These are phyloP conservation scores for Dicerorhinus sumatrensis DNA, from an alignment of 2,113 vertebrate species.

Conservation along the genomic window DNA sequence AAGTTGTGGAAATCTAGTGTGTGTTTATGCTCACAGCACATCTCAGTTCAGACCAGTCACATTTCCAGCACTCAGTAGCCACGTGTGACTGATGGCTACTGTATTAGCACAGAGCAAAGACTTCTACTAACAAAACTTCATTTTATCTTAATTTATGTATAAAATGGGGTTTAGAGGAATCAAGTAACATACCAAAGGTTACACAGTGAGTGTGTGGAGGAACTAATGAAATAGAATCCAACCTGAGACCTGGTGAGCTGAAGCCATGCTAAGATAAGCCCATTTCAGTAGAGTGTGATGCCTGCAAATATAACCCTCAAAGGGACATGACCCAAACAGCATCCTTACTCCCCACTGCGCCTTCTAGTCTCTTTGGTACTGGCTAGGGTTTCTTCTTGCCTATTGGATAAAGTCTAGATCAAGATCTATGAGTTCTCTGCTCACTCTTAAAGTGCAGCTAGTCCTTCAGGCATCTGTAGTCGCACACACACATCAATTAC, in stretches of 20 bases:
- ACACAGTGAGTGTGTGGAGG: too few relatives aligned
- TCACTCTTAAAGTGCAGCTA: not conserved
- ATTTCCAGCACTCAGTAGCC: not conserved
- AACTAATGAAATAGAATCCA: not conserved
- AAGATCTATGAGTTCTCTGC: not conserved
- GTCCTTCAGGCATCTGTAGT: not conserved
- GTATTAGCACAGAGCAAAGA: not conserved
- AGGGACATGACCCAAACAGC: not conserved
- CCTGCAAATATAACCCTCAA: not conserved
- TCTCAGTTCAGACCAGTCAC: not conserved
- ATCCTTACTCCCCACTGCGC: not conserved
- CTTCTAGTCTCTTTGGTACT: not conserved
- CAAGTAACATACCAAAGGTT: not conserved
- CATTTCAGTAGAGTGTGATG: not conserved
- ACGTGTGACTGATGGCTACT: not conserved
- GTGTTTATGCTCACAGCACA: not conserved
- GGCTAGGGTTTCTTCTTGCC: not conserved
- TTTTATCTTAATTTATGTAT: not conserved
- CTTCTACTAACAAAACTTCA: not conserved
- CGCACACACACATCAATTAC: not conserved
- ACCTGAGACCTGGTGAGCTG: not conserved
- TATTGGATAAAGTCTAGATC: not conserved
- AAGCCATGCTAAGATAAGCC: not conserved
- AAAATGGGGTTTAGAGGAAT: not conserved
- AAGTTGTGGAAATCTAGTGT: not conserved